phyloP scores from a whole-genome alignment of 2,797 vertebrate genomes.

The Falco novaeseelandiae region DNA sequence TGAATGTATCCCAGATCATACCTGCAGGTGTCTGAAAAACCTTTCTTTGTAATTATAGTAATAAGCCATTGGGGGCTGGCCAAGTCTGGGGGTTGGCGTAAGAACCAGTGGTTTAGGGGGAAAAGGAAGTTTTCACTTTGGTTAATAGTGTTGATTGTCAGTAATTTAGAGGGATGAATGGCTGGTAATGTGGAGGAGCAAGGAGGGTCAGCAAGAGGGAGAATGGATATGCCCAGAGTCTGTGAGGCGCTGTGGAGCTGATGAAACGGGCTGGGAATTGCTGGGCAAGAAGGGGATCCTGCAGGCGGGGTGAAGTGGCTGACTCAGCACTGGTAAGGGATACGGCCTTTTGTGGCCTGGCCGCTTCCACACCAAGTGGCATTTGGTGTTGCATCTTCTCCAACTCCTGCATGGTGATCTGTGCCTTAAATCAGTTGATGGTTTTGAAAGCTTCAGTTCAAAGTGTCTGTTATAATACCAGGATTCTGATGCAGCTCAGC shows the following conservation, averaged over 20 bases:
- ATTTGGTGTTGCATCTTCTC: neutral
- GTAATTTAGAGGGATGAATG: neutral
- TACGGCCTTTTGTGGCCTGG: neutral
- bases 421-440: neutral
- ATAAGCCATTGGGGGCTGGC: neutral
- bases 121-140: neutral
- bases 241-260: neutral
- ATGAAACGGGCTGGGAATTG: neutral
- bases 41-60: neutral
- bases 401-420: neutral
- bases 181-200: neutral
- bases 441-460: neutral
- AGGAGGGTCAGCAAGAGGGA: neutral
- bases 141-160: neutral
- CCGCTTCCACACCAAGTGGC: accelerated
- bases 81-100: neutral
- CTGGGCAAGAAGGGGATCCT: neutral
- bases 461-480: neutral
- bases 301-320: neutral
- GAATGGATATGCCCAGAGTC: neutral
- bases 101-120: neutral
- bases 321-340: neutral
- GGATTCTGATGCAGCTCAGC: neutral
- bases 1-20: neutral
- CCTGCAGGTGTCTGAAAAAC: neutral